phyloP scores from a whole-genome alignment of 2,797 vertebrate species.

The Rhynchonycteris naso region DNA sequence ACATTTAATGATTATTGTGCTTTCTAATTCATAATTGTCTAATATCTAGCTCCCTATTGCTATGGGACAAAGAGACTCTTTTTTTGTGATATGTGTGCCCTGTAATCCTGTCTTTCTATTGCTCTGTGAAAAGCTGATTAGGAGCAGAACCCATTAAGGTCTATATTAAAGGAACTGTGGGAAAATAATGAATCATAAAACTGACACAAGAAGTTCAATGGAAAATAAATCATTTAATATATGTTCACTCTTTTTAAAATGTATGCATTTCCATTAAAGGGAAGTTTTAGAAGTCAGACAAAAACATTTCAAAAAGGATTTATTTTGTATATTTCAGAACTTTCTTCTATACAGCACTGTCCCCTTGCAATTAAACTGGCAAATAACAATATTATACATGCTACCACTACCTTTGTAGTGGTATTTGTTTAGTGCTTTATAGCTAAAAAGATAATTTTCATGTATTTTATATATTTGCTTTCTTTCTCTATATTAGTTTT shows the following conservation, averaged over 20 bases:
- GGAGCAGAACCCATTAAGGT: slow-evolving; percentile 40
- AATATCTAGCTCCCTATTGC: slow-evolving; percentile 44
- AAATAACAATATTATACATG: not conserved
- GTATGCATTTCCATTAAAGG: not conserved
- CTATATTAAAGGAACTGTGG: slow-evolving; percentile 54
- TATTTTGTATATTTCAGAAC: not conserved
- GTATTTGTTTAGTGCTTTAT: not conserved
- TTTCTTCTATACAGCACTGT: not conserved
- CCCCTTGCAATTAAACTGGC: not conserved
- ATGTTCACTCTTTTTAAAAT: slow-evolving; percentile 47
- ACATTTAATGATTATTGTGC: slow-evolving; percentile 49
- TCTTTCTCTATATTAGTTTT: not conserved
- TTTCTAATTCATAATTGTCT: slow-evolving; percentile 58
- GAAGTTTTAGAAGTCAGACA: slow-evolving; percentile 32
- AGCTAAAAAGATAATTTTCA: not conserved
- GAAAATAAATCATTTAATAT: slow-evolving; percentile 43
- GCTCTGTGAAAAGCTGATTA: slow-evolving; percentile 59
- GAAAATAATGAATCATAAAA: slow-evolving; percentile 62
- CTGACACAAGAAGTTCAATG: slow-evolving; percentile 20
- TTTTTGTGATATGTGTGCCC: slow-evolving; percentile 26
- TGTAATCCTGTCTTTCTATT: slow-evolving; percentile 28
- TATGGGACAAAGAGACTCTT: slow-evolving; percentile 50
- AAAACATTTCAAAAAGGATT: not conserved
- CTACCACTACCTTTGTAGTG: not conserved
- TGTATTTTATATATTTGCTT: not conserved